phyloP scores from a whole-genome alignment of 2,888 invertebrate genomes.

The Nomada ferruginata region DNA sequence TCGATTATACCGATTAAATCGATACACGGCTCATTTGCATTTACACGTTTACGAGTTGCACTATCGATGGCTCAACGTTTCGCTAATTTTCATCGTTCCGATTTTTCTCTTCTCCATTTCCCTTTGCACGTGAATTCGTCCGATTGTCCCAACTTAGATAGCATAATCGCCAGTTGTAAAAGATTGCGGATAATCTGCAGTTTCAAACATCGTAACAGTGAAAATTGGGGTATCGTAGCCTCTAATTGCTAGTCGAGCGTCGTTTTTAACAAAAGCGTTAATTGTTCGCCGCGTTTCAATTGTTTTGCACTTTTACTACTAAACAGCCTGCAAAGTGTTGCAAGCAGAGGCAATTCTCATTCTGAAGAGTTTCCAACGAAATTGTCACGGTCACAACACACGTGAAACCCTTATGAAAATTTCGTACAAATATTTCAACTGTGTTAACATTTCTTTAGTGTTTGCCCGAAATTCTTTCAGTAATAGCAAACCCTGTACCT shows the following conservation, averaged over 20 bases:
- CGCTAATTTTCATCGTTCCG: background rate
- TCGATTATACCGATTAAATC: too few relatives aligned
- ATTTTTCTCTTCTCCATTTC: background rate
- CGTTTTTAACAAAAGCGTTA: constrained; percentile 17
- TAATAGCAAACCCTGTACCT: too few relatives aligned
- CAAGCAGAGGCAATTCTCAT: background rate
- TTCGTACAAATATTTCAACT: too few relatives aligned
- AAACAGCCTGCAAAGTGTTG: background rate
- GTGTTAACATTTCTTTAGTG: too few relatives aligned
- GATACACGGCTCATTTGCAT: constrained; percentile 13
- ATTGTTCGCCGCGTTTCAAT: constrained; percentile 6
- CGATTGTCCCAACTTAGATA: constrained; percentile 22
- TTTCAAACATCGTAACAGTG: constrained; percentile 3
- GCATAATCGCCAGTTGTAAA: constrained; percentile 22
- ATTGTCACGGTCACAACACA: too few relatives aligned
- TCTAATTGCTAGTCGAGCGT: constrained; percentile 6
- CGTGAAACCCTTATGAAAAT: too few relatives aligned
- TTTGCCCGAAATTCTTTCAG: too few relatives aligned
- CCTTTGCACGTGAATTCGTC: constrained; percentile 18
- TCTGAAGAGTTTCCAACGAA: background rate
- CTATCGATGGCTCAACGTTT: background rate
- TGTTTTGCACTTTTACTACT: background rate
- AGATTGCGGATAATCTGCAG: constrained; percentile 9
- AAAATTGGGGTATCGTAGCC: constrained; percentile 19
- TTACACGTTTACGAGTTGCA: constrained; percentile 10